Evolutionary conservation across 2,888 invertebrate species (phyloP).

Genomic region (Sinodicranocentrus sp.): DNA sequence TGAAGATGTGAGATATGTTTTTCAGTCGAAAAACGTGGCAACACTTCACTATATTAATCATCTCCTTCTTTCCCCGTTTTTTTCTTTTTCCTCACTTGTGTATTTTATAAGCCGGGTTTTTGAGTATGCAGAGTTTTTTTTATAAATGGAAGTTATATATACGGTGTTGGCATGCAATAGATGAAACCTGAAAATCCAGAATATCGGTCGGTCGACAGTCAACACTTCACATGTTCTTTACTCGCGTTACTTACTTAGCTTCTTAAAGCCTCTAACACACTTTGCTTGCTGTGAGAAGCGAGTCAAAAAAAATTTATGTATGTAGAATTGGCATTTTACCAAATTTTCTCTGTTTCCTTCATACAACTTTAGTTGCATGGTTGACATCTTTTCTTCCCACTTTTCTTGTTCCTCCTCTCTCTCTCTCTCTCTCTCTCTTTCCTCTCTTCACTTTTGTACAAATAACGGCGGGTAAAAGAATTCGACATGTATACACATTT

Average conservation of each 20-base stretch:
- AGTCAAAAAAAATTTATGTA: conserved; percentile 41
- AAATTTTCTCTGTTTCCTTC: conserved; percentile 62
- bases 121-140: not conserved
- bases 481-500: conserved; percentile 7
- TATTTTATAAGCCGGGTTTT: too few species aligned
- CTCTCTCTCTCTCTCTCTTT: conserved; percentile 2
- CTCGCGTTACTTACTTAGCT: conserved; percentile 35
- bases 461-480: not conserved
- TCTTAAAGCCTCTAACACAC: conserved; percentile 1
- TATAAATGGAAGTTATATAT: not conserved
- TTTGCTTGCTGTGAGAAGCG: conserved; percentile 6
- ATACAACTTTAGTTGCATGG: conserved; percentile 44
- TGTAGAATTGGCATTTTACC: conserved; percentile 70
- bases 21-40: conserved; percentile 9
- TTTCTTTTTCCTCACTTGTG: not conserved
- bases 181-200: conserved; percentile 43
- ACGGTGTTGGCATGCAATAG: conserved; percentile 18
- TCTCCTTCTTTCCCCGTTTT: conserved; percentile 29
- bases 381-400: conserved; percentile 73
- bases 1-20: conserved; percentile 11
- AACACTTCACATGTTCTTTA: conserved; percentile 27
- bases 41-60: conserved; percentile 46
- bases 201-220: conserved; percentile 35
- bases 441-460: not conserved
- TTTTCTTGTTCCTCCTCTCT: conserved; percentile 17